Evolutionary conservation across 1,140 invertebrate genomes (phyloP).

Genomic region (Panagrolaimus sp.): DNA sequence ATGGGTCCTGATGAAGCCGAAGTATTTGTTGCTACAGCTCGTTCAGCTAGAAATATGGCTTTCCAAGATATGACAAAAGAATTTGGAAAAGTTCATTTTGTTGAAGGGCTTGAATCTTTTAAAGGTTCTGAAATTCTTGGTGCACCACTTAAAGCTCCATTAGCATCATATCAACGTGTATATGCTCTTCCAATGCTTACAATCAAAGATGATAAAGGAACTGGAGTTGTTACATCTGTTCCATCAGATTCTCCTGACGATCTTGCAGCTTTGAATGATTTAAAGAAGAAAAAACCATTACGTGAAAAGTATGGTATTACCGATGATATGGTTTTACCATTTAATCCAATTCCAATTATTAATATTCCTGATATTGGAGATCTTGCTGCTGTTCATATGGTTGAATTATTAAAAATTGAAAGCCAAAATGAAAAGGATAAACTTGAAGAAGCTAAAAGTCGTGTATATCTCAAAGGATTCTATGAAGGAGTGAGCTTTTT

Average conservation of each 20-base stretch:
- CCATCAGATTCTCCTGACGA: conserved; percentile 98
- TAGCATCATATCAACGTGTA: conserved; percentile 74
- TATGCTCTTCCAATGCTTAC: conserved; percentile 95
- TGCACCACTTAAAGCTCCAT: conserved; percentile 72
- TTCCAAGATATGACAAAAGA: conserved; percentile 82
- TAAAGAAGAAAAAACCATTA: conserved; percentile 86
- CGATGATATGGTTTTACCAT: conserved; percentile 86
- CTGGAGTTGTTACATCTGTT: conserved; percentile 93
- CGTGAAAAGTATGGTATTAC: conserved; percentile 84
- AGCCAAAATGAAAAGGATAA: conserved; percentile 95
- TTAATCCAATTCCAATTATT: conserved; percentile 80
- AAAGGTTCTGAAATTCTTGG: conserved; percentile 67
- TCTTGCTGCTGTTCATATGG: conserved; percentile 74
- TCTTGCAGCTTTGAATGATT: conserved; percentile 84
- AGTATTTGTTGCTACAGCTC: conserved; percentile 77
- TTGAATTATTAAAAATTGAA: conserved; percentile 85
- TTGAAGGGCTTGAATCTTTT: conserved; percentile 62
- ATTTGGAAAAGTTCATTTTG: conserved; percentile 72
- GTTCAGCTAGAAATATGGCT: conserved; percentile 87
- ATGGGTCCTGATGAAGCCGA: conserved; percentile 64
- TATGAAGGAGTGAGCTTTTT: conserved; percentile 68
- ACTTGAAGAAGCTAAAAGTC: conserved; percentile 80
- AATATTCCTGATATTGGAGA: conserved; percentile 77
- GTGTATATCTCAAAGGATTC: conserved; percentile 90
- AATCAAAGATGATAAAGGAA: conserved; percentile 94